Evolutionary conservation across 2,888 invertebrate species (phyloP), one percentile per base, ranked within the genome.

Genomic region (Dendrolimus pini): DNA sequence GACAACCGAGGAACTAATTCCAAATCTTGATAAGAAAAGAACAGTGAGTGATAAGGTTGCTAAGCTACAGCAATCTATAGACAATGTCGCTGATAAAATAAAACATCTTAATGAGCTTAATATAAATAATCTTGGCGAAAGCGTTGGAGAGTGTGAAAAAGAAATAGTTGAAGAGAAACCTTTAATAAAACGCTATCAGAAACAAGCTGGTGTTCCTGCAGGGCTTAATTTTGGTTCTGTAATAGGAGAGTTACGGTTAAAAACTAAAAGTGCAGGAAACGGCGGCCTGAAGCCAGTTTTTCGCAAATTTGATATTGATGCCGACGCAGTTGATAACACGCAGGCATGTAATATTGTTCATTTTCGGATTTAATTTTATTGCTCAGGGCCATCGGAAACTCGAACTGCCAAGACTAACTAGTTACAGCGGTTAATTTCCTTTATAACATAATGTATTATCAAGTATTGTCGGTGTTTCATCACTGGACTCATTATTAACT

Each of bases 201-300:
- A 80, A 62, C 88, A 84, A 60, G 69, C 85, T 9, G 87, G 82
- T 1, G 68, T 85, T 59, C 87, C 86, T 14, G 65, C 71, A 8
- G 84, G 84, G 41, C 69, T 89, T 9, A 87, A 87, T 65, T 90
- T 89, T 60, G 89, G 89, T 57, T 89, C 89, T 41, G 83, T 90
- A 18, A 89, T 90, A 58, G 90, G 90, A 53, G 90, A 90, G 65
- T 68, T 90, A 61, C 89, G 85, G 66, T 81, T 75, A 61, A 89
- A 86, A 75, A 89, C 90, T 1, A 82, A 77, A 60, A 85, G 85
- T 61, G 73, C 75, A 8, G 74, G 71, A 60, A 83, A 80, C 59
- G 85, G 83, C 9, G 81, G 80, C 55, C 68, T 88, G 30, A 89
- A 89, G 67, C 89, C 90, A 2, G 89, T 90, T 55, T 89, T 90